A percentile compares a stretch with the other conserved stretches of the same genome.
Evolutionary conservation across 2,113 vertebrate genomes (phyloP).

Genomic region (Cephalophus harveyi): DNA sequence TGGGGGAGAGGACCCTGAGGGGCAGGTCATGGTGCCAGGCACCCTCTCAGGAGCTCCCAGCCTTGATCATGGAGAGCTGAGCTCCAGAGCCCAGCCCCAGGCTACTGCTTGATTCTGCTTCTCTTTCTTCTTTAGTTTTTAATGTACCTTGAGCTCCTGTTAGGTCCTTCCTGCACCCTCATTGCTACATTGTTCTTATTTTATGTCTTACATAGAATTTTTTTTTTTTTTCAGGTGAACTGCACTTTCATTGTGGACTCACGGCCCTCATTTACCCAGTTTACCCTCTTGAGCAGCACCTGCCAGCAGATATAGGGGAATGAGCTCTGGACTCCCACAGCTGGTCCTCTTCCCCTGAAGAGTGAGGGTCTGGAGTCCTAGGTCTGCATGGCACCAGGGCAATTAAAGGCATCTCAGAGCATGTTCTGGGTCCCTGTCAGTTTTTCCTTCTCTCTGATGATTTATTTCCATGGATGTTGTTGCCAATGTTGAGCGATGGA

Average conservation of each 20-base stretch:
- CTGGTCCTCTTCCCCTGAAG: not conserved
- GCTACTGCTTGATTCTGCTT: not conserved
- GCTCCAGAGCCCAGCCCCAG: not conserved
- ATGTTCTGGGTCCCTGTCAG: not conserved
- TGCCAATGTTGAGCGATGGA: not conserved
- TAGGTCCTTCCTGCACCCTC: not conserved
- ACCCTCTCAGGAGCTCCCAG: not conserved
- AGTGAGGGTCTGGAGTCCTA: not conserved
- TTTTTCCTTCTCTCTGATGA: not conserved
- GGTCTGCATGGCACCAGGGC: not conserved
- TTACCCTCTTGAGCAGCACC: slow-evolving; percentile 24
- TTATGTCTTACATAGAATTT: not conserved
- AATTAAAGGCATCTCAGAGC: slow-evolving; percentile 51
- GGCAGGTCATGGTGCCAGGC: not conserved
- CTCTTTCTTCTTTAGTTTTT: not conserved
- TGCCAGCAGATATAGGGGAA: not conserved
- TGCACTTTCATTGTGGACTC: slow-evolving; percentile 15
- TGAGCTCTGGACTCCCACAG: rapidly evolving
- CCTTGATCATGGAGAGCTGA: not conserved
- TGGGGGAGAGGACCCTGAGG: not conserved
- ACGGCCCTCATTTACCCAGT: not conserved
- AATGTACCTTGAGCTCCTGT: not conserved
- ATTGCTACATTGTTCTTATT: not conserved
- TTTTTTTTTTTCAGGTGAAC: slow-evolving; percentile 19
- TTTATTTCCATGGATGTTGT: not conserved